Conservation (phyloP, 2,797 vertebrate genomes). For the Gallinago solitaria region DNA sequence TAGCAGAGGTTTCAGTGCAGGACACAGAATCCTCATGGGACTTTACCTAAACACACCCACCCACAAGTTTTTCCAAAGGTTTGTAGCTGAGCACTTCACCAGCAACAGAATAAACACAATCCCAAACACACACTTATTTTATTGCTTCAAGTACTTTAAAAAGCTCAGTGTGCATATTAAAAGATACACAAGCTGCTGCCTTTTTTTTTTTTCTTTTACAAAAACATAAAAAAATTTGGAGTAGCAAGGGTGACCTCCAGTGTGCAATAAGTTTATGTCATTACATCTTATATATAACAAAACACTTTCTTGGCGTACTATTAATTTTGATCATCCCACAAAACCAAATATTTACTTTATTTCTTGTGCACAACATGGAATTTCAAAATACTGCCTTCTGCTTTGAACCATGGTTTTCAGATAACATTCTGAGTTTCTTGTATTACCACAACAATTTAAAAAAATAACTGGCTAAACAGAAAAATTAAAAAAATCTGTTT, state of each 20-base stretch:
- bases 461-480: background rate
- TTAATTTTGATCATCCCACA: background rate
- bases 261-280: conserved; percentile 78
- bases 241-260: conserved; percentile 82
- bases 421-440: background rate
- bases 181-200: background rate
- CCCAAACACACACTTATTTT: background rate
- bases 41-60: background rate
- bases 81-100: background rate
- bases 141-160: background rate
- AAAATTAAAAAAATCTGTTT: background rate
- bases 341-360: conserved; percentile 6
- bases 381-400: conserved; percentile 5
- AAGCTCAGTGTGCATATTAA: background rate
- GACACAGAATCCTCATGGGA: background rate
- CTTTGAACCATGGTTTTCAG: background rate
- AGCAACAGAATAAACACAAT: conserved; percentile 13
- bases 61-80: conserved; percentile 47
- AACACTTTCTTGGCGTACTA: conserved; percentile 3
- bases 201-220: background rate
- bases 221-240: conserved; percentile 69
- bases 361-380: background rate
- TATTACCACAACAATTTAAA: background rate
- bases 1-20: background rate
- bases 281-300: conserved; percentile 27